Evolutionary conservation across 1,140 invertebrate species (phyloP).

Genomic region (Bombus breviceps): DNA sequence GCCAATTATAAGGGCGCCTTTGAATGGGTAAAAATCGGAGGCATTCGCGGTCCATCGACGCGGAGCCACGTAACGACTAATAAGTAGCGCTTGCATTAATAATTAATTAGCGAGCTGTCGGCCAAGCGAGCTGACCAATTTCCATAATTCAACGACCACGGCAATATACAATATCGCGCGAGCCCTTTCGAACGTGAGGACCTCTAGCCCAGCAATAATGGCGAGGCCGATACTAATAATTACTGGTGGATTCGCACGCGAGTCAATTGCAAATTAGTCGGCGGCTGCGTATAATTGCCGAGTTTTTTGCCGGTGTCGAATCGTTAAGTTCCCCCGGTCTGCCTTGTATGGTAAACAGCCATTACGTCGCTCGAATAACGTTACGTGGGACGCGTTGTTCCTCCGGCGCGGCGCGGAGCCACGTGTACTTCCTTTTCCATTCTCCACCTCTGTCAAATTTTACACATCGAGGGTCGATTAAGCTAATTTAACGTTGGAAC

Average conservation of each 20-base stretch:
- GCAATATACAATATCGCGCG: constrained; percentile 35
- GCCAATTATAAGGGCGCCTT: constrained; percentile 4
- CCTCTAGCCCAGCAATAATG: constrained; percentile 46
- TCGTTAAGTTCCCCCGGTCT: constrained; percentile 8
- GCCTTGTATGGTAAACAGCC: constrained; percentile 36
- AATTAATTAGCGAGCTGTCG: constrained; percentile 38
- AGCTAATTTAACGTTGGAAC: not conserved
- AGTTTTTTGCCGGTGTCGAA: constrained; percentile 44
- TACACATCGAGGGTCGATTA: not conserved
- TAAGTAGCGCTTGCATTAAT: constrained; percentile 41
- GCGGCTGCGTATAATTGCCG: constrained; percentile 55
- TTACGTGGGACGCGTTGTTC: not conserved
- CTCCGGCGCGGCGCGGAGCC: too few relatives aligned
- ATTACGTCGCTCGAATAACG: constrained; percentile 5
- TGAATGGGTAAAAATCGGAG: not conserved
- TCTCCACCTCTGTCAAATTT: not conserved
- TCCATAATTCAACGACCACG: constrained; percentile 61
- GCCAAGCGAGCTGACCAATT: constrained; percentile 40
- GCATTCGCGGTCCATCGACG: constrained; percentile 1
- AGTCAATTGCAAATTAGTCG: constrained; percentile 66
- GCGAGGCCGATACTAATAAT: constrained; percentile 65
- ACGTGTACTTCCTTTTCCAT: not conserved
- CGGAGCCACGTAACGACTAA: not conserved
- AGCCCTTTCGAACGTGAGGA: constrained; percentile 31
- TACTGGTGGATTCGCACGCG: constrained; percentile 59